phyloP scores from a whole-genome alignment of 64 coral and sea anemone species.

The Catalaphyllia jardinei region DNA sequence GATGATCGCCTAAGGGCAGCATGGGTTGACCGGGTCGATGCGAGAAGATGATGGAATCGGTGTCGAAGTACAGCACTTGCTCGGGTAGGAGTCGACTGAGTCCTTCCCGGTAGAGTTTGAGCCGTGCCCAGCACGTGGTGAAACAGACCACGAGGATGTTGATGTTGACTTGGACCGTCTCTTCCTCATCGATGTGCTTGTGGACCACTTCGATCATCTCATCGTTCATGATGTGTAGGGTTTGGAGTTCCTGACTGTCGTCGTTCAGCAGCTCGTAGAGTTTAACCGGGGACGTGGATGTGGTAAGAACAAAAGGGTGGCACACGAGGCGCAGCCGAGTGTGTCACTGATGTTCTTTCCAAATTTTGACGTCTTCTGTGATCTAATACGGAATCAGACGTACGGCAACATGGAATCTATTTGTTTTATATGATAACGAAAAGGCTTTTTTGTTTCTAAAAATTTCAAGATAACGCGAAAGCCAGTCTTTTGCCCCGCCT shows the following conservation, averaged over 20 bases:
- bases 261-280: background rate
- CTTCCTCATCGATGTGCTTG: background rate
- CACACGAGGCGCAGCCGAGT: no score
- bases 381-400: no score
- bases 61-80: constrained; percentile 38
- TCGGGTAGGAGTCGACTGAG: background rate
- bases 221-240: no score
- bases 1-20: background rate
- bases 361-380: no score
- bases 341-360: no score
- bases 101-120: constrained; percentile 17
- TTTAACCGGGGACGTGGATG: no score
- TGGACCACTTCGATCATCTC: background rate
- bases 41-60: constrained; percentile 10
- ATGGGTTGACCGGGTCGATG: background rate
- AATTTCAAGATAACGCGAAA: no score
- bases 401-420: no score
- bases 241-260: background rate
- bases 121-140: constrained; percentile 34
- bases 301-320: no score
- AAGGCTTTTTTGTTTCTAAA: no score
- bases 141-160: constrained; percentile 59
- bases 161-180: background rate
- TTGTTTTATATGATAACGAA: no score
- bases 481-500: no score